phyloP scores from a whole-genome alignment of 2,888 invertebrate genomes.

The Amphipoea lucens region DNA sequence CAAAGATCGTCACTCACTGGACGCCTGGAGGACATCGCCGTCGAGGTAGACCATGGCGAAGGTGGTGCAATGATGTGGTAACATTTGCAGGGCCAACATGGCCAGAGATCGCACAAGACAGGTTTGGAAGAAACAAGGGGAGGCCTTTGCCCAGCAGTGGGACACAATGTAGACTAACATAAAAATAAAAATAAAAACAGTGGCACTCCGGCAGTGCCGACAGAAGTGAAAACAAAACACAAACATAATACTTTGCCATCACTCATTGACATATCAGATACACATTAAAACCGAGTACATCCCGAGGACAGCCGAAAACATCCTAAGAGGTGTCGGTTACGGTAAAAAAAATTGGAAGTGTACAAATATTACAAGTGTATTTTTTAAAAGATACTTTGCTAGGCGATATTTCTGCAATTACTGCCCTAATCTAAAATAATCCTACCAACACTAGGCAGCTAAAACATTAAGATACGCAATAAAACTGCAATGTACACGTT shows the following conservation, averaged over 20 bases:
- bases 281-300: no score
- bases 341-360: no score
- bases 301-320: no score
- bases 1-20: neutral
- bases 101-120: neutral
- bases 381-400: neutral
- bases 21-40: neutral
- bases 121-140: neutral
- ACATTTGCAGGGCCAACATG: neutral
- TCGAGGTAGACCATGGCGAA: no score
- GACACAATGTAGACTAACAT: no score
- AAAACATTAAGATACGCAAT: conserved; percentile 26
- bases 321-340: no score
- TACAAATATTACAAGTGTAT: neutral
- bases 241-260: no score
- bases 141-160: no score
- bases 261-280: no score
- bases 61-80: neutral
- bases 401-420: neutral
- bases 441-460: neutral
- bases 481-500: conserved; percentile 4
- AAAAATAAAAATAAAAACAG: no score
- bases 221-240: no score
- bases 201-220: no score
- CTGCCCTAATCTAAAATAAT: conserved; percentile 13